Evolutionary conservation across 2,888 invertebrate species (phyloP), one percentile per base, ranked within the genome.

Genomic region (Aricia artaxerxes): DNA sequence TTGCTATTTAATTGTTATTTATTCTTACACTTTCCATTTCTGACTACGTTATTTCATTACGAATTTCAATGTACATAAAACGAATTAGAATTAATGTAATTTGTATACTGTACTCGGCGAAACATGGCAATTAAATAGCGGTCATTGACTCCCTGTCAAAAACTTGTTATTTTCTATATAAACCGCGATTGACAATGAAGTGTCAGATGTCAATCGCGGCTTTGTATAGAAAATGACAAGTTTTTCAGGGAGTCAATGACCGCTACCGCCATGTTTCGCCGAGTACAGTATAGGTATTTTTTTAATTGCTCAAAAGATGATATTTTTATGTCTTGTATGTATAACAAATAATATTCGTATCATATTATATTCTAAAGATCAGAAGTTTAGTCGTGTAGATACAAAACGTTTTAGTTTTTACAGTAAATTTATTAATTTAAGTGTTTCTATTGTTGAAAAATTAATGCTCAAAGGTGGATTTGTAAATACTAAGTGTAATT

Each of bases 401-500:
- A 75, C 31, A 2, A n/a, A 24, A 75, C 49, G 24, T 49, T 49
- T 24, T 75, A 75, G 49, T 24, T 69, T 24, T 76, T 49, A 49
- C 49, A 76, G 31, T 31, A 35, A 24, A 49, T 49, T 76, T 57
- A 31, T 53, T 57, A 57, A 35, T 53, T 76, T 76, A 76, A 69
- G 73, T 76, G 75, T 73, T 78, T 61, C 60, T 53, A 80, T 78
- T 69, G 79, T 80, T 81, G 73, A 81, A 81, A 83, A 83, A 87
- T 89, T 87, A 86, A 87, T 87, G 86, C 86, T 89, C 87, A 88
- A 86, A 83, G 84, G 84, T 84, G 81, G 81, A 84, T 85, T 85
- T 85, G 86, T 87, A 83, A 84, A 84, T 85, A 82, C 82, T 57
- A 76, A 76, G 73, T 60, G 69, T 87, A 82, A 83, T 84, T 87